Evolutionary conservation across 2,113 vertebrate genomes (phyloP).

Genomic region (Oxyruncus cristatus): DNA sequence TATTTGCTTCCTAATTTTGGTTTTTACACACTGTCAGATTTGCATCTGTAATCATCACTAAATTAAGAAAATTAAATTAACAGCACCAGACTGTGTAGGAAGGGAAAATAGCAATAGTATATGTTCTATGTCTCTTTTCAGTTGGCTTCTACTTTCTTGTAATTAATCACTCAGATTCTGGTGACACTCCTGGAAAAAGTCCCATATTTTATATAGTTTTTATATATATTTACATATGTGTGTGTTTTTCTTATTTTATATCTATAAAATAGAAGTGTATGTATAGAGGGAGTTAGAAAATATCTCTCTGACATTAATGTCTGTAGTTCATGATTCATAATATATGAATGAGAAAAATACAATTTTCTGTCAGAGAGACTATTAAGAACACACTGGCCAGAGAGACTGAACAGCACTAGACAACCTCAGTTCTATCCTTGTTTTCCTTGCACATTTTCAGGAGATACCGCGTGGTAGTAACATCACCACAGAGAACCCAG

Average conservation of each 20-base stretch:
- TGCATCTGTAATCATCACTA: not conserved
- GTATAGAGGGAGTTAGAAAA: not conserved
- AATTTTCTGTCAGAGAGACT: not conserved
- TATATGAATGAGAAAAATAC: not conserved
- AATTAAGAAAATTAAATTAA: constrained; percentile 18
- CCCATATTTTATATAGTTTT: not conserved
- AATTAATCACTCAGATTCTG: not conserved
- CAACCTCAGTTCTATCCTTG: not conserved
- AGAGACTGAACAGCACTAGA: not conserved
- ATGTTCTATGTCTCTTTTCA: not conserved
- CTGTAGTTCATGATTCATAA: not conserved
- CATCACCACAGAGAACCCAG: not conserved
- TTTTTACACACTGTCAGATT: not conserved
- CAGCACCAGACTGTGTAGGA: not conserved
- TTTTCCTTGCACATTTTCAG: not conserved
- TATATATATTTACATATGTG: not conserved
- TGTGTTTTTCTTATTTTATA: not conserved
- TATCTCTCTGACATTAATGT: not conserved
- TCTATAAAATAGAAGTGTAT: not conserved
- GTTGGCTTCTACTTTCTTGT: not conserved
- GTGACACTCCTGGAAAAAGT: not conserved
- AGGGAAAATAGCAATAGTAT: not conserved
- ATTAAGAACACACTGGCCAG: not conserved
- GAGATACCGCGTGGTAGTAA: not conserved
- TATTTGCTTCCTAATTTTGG: constrained; percentile 4